phyloP scores from a whole-genome alignment of 1,140 invertebrate genomes.

The Camponotus floridanus region DNA sequence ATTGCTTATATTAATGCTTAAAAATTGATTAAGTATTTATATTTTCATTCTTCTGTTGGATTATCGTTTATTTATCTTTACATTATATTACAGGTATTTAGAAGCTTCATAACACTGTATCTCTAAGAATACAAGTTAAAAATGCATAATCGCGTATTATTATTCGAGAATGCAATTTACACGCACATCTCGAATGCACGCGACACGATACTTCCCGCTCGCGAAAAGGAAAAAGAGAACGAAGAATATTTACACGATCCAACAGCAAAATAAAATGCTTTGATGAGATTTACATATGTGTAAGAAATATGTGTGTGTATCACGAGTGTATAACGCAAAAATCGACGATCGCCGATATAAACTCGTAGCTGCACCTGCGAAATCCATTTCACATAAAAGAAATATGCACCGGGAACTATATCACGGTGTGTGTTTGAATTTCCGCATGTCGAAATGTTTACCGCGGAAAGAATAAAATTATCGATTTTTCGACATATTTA shows the following conservation, averaged over 20 bases:
- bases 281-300: constrained; percentile 34
- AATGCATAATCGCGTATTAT: background rate
- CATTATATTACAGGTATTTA: background rate
- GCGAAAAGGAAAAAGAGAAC: background rate
- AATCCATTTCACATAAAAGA: constrained; percentile 3
- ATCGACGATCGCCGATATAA: constrained; percentile 12
- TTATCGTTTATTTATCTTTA: background rate
- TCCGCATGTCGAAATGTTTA: constrained; percentile 5
- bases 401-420: background rate
- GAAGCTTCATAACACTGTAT: background rate
- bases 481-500: constrained; percentile 19
- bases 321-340: background rate
- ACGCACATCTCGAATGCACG: background rate
- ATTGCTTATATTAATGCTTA: background rate
- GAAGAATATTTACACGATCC: constrained; percentile 11
- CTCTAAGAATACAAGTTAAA: background rate
- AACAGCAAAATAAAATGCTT: constrained; percentile 1
- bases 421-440: background rate
- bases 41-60: background rate
- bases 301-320: background rate
- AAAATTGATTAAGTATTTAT: background rate
- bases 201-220: background rate
- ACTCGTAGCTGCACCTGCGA: constrained; percentile 24
- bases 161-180: constrained; percentile 1
- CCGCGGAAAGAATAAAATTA: background rate